Evolutionary conservation across 2,888 invertebrate genomes (phyloP), one percentile per base, ranked within the genome.

Genomic region (Drosophila austrosaltans): DNA sequence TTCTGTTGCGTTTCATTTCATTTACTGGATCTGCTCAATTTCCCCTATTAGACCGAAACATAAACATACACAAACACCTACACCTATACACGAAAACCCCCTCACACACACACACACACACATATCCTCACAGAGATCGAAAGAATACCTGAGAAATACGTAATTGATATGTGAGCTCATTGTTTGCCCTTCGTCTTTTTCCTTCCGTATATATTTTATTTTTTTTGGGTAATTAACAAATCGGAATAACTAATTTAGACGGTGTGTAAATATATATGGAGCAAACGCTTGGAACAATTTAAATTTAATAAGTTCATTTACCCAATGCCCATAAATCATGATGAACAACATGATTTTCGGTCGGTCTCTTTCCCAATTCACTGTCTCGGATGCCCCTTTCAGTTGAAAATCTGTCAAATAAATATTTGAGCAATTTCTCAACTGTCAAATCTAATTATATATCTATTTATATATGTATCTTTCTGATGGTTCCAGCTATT

Each of bases 21-120:
- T 48, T 66, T 53, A 60, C 67, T 69, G 69, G 69, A 72, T 84
- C 79, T 81, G 75, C 82, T 72, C 82, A 87, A 82, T 87, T 82
- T 88, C 82, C 82, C 82, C 75, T 82, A 76, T 82, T 72, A 75
- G 83, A 88, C 86, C 69, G 88, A 83, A 72, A 88, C 80, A 86
- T 76, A 78, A 81, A 78, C 48, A 48, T 4, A 48, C 22, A 48
- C 48, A 22, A 16, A 44, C 44, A 20, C 44, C 16, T 20, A 7
- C 20, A 48, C 44, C 36, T 36, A 20, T 20, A 2, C 16, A 8
- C 36, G 7, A 42, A 42, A 3, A 42, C 42, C 6, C n/a, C 3
- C 42, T 6, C 6, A 16, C 48, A 3, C 48, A 12, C 12, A 3
- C 48, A 10, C 12, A 48, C 8, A 48, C 22, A 16, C 16, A 16